phyloP scores from a whole-genome alignment of 2,888 invertebrate genomes.

The Eubasilissa splendida region DNA sequence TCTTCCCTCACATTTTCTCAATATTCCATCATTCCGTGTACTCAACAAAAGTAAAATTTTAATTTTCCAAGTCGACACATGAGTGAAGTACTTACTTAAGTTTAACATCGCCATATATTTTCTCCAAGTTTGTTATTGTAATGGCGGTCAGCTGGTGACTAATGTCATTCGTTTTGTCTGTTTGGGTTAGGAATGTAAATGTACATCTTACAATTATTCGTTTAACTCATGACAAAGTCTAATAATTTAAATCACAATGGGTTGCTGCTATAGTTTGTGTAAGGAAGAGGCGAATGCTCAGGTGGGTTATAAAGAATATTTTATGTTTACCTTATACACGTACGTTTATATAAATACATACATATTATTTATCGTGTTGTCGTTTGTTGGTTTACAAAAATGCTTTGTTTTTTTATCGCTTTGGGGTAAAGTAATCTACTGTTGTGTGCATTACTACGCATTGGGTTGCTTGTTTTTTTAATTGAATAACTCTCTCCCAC shows the following conservation, averaged over 20 bases:
- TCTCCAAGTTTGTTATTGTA: constrained; percentile 35
- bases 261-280: constrained; percentile 82
- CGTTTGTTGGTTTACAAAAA: too few relatives aligned
- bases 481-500: too few relatives aligned
- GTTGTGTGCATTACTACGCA: too few relatives aligned
- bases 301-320: constrained; percentile 65
- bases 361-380: too few relatives aligned
- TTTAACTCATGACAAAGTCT: constrained; percentile 33
- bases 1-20: background rate
- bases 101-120: constrained; percentile 13
- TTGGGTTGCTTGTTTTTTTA: too few relatives aligned
- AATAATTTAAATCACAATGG: constrained; percentile 69
- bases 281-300: constrained; percentile 80
- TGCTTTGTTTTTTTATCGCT: too few relatives aligned
- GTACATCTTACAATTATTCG: background rate
- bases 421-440: too few relatives aligned
- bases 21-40: background rate
- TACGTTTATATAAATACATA: too few relatives aligned
- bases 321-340: too few relatives aligned
- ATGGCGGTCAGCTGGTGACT: constrained; percentile 53
- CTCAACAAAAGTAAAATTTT: background rate
- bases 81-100: background rate
- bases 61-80: background rate
- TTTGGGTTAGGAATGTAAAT: constrained; percentile 44
- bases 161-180: constrained; percentile 42